Base-by-base conservation (phyloP, 2,797 vertebrate genomes). In the Eulemur albifrons region DNA sequence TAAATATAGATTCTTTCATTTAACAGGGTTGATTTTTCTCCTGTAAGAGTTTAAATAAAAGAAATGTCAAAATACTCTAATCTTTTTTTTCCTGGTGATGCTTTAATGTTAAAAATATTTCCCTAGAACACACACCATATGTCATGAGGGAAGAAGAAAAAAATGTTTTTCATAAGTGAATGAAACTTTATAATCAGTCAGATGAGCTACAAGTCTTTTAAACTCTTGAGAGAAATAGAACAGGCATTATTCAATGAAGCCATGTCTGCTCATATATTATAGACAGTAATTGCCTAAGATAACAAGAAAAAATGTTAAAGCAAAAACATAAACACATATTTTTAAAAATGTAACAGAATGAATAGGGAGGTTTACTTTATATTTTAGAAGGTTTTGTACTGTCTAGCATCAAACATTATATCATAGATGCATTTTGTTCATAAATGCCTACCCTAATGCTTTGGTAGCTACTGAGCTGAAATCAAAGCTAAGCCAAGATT, bases 31-130 rank as follows among this genome's bases (percentile, higher is more conserved):
- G 90, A 97, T 97, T 97, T 96, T 96, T 93, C 90, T 97, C 93
- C 90, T 79, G 79, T 96, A 92, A 92, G 20, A 90, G 82, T 96
- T 98, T 98, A 97, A 76, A 92, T 89, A 96, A 96, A 90, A 65
- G 87, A 88, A 97, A 85, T 50, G 81, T 94, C 95, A 48, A 93
- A 97, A 97, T 90, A 72, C 61, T 98, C 97, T 97, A 96, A 97
- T 97, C 96, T 97, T 96, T 93, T 96, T 80, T 69, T 92, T 77
- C 63, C 65, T 48, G 80, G 77, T 67, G 97, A 95, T 82, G 59
- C 17, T 95, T 98, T 96, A 82, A 97, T 86, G 83, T 97, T 84
- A 97, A 98, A 97, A 98, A 97, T 94, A 96, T 69, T 94, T 97
- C 45, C 83, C 93, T 92, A 95, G 81, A 97, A 77, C 89, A 96